Base-by-base conservation (phyloP, 2,797 vertebrate genomes). In the Pseudochaenichthys georgianus region DNA sequence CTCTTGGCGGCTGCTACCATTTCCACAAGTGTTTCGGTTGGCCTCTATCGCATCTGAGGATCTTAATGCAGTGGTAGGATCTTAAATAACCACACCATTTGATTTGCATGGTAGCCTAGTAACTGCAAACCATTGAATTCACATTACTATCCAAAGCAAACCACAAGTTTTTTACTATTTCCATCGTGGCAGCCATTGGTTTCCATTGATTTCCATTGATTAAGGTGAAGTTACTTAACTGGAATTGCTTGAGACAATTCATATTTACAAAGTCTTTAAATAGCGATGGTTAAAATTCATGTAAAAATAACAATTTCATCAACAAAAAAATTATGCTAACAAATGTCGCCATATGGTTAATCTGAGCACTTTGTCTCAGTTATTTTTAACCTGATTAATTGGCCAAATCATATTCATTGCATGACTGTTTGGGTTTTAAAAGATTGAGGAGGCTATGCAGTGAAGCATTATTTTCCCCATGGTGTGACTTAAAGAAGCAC, bases 371-470 rank as follows among this genome's bases (percentile, higher is more conserved):
- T 53, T 50, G 13, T 57, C 2, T 9, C 47, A 52, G 3, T 31
- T 42, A 45, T 59, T 66, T 64, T 64, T 31, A 38, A 11, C 21
- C 34, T 15, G 16, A 10, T 46, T 21, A 19, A 19, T 60, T 50
- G 43, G 65, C 60, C 21, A 38, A 59, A 69, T 45, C 42, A 58
- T 75, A 70, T 80, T 73, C 23, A 64, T 66, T 74, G 63, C 84
- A 81, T 67, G 69, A 66, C 45, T 73, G 76, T 73, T 85, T 78
- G 70, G n/a, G 75, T 81, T 84, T 48, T 38, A 38, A 62, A 78
- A 62, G 31, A 75, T 23, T 62, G 21, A 60, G 51, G 54, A 78
- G 61, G 72, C 50, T 66, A 75, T 69, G 70, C 78, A 80, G 66
- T 81, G 60, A 72, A 65, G 45, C 60, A 59, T 73, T 61, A 11